Percentiles rank a stretch among this genome's conserved stretches.
These are phyloP conservation scores for Hozukius guyotensis DNA, from an alignment of 2,797 vertebrate genomes.

Conservation along the genomic window DNA sequence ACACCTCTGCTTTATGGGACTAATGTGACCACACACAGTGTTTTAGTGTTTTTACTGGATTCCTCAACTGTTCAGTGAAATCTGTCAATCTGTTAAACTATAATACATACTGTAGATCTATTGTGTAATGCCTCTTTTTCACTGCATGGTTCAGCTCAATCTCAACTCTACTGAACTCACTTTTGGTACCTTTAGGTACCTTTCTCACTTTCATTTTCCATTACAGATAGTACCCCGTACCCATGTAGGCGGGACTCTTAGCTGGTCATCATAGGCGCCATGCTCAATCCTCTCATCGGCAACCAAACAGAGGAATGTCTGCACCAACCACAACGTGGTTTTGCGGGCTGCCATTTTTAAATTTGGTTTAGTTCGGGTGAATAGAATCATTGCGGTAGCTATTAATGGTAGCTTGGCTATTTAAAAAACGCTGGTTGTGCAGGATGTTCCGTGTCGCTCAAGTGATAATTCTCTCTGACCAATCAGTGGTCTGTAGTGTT, in stretches of 20 bases:
- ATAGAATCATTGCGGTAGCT: neutral
- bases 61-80: neutral
- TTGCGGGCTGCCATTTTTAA: neutral
- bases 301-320: neutral
- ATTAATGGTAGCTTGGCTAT: neutral
- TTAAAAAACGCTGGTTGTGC: neutral
- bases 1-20: constrained; percentile 5
- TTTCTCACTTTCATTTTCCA: neutral
- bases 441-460: neutral
- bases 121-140: neutral
- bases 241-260: neutral
- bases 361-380: neutral
- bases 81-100: neutral
- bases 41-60: neutral
- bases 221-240: neutral
- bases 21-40: constrained; percentile 1
- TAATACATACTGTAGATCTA: neutral
- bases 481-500: neutral
- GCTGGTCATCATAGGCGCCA: neutral
- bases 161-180: neutral
- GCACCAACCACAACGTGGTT: neutral
- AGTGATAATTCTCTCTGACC: neutral
- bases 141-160: neutral
- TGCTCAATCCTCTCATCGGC: fast-evolving
- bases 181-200: neutral